phyloP scores from a whole-genome alignment of 2,888 invertebrate species.

The Dinocampus coccinellae region DNA sequence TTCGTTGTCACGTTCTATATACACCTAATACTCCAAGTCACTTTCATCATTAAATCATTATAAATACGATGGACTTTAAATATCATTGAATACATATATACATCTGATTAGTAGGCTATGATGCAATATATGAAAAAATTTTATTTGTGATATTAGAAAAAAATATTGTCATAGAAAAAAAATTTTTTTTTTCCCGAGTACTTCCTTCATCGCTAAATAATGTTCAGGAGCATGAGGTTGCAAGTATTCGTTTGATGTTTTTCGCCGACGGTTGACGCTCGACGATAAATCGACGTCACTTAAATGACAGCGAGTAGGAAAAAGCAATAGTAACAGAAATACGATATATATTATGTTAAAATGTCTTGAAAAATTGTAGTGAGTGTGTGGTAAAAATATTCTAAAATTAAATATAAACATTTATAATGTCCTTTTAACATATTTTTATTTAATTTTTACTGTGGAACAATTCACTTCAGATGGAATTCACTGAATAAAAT shows the following conservation, averaged over 20 bases:
- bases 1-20: slow-evolving; percentile 35
- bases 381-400: slow-evolving; percentile 39
- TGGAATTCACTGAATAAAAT: too few species aligned
- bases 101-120: slow-evolving; percentile 25
- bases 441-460: too few species aligned
- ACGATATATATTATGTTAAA: slow-evolving; percentile 60
- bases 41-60: slow-evolving; percentile 22
- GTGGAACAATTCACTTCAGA: too few species aligned
- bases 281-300: slow-evolving; percentile 58
- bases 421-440: too few species aligned
- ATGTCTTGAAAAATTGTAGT: slow-evolving; percentile 50
- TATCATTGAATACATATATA: slow-evolving; percentile 18
- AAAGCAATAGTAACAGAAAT: slow-evolving; percentile 52
- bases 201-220: not conserved
- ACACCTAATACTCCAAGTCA: slow-evolving; percentile 17
- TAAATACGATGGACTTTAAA: not conserved
- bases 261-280: slow-evolving; percentile 49
- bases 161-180: not conserved
- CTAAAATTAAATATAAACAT: slow-evolving; percentile 33
- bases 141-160: not conserved
- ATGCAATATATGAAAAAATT: slow-evolving; percentile 14
- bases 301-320: slow-evolving; percentile 44
- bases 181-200: not conserved
- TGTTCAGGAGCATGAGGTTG: not conserved
- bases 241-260: slow-evolving; percentile 53